phyloP scores from a whole-genome alignment of 2,113 vertebrate genomes.

The Antechinus flavipes region DNA sequence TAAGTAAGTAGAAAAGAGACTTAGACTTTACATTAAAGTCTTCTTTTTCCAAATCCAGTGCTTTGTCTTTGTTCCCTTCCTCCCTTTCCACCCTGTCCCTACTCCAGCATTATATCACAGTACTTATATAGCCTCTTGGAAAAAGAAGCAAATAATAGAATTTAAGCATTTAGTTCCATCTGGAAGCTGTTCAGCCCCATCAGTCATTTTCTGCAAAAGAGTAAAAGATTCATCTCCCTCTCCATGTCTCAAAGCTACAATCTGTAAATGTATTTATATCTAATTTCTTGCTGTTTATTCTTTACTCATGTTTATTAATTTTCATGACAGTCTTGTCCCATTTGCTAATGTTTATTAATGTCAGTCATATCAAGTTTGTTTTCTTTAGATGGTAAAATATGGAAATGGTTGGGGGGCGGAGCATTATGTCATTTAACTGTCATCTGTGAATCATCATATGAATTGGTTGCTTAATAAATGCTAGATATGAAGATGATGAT shows the following conservation, averaged over 20 bases:
- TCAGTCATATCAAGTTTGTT: not conserved
- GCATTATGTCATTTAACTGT: not conserved
- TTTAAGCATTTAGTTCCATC: not conserved
- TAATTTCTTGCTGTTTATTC: not conserved
- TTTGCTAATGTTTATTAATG: not conserved
- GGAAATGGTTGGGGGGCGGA: not conserved
- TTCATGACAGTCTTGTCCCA: not conserved
- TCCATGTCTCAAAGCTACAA: not conserved
- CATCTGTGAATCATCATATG: not conserved
- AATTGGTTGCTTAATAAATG: not conserved
- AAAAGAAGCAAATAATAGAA: not conserved
- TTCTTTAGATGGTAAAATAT: not conserved
- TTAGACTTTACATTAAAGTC: not conserved
- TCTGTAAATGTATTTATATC: not conserved
- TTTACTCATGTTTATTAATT: not conserved
- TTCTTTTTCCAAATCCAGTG: not conserved
- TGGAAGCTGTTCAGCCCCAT: not conserved
- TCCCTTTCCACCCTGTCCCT: accelerated
- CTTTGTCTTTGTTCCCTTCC: not conserved
- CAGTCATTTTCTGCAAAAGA: not conserved
- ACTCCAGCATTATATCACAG: not conserved
- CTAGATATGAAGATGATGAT: not conserved
- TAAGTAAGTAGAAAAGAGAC: not conserved
- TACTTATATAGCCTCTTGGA: not conserved
- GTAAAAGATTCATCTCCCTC: not conserved